Base-by-base conservation (phyloP, 2,888 invertebrate genomes). In the Meiosimyza platycephala region DNA sequence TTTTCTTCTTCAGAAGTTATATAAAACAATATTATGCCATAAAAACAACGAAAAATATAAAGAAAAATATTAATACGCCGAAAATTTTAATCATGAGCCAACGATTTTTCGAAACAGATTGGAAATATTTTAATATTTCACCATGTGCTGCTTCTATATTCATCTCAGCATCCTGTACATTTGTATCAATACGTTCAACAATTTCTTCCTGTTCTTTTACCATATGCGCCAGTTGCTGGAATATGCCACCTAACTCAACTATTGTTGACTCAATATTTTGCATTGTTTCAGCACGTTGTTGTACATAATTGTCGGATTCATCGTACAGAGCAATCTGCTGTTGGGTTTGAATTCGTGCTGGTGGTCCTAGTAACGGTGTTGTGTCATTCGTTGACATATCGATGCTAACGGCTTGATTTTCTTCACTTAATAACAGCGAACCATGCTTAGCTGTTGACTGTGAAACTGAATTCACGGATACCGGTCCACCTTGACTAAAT, bases 41-140 rank as follows among this genome's bases (percentile, higher is more conserved):
- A 88, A 99, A 98, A 80, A 99, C 93, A 85, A 99, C 95, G 90
- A 99, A 99, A 87, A 99, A 96, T 88, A 99, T 94, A 87, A 99
- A 99, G 91, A 99, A 99, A 85, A 98, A 94, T 90, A 99, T 97
- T 71, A 99, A 90, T 76, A 99, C 96, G 70, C 95, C 99, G 89
- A 99, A 99, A 79, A 99, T 93, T 90, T 99, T 99, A 81, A 99
- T 95, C 98, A 99, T 99, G 50, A 99, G 90, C 94, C 98, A 99
- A 81, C 99, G 92, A 89, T 99, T 99, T 76, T 96, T 96, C 16
- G 98, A 95, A 52, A 99, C 95, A 72, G 94, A 95, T 87, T 96
- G 97, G 87, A 99, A 99, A 89, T 99, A 99, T 88, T 96, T 98
- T 81, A 99, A 90, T 80, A 99, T 95, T 89, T 99, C 98, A 74